Percentiles rank a stretch among this genome's conserved stretches.
These are phyloP conservation scores for Chrysaora quinquecirrha DNA, from an alignment of 30 jellyfish, hydroid and myxozoan species.

Conservation along the genomic window DNA sequence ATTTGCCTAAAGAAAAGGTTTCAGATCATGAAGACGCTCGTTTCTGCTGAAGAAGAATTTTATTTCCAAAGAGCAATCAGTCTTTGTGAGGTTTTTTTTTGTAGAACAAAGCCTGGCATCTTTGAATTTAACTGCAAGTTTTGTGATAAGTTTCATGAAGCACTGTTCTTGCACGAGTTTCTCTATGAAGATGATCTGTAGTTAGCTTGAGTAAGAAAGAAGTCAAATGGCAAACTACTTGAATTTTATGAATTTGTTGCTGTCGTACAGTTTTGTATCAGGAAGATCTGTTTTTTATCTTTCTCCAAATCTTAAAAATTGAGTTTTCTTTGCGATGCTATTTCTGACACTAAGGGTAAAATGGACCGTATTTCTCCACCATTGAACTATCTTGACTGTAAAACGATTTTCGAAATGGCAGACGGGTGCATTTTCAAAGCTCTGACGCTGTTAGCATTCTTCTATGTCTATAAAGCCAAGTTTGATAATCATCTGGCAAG, in stretches of 20 bases:
- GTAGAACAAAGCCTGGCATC: conserved; percentile 28
- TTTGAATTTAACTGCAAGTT: conserved; percentile 22
- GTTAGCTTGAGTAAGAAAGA: background rate
- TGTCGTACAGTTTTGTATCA: background rate
- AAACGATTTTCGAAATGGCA: too few relatives aligned
- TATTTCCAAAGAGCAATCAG: conserved; percentile 7
- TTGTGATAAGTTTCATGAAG: conserved; percentile 18
- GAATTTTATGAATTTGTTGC: background rate
- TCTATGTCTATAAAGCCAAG: too few relatives aligned
- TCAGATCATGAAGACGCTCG: conserved; percentile 1
- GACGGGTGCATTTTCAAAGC: too few relatives aligned
- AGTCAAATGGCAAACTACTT: background rate
- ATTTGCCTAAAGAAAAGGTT: background rate
- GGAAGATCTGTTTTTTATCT: background rate
- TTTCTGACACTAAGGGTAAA: background rate
- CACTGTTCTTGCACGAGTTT: conserved; percentile 17
- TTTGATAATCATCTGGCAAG: too few relatives aligned
- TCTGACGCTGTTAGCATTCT: too few relatives aligned
- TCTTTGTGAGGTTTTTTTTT: conserved; percentile 21
- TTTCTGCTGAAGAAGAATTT: conserved; percentile 28
- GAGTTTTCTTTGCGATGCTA: background rate
- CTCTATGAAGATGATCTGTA: background rate
- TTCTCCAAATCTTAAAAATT: background rate
- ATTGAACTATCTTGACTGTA: background rate
- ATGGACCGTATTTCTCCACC: background rate